Evolutionary conservation across 1,140 invertebrate genomes (phyloP).

Genomic region (Scaptodrosophila lebanonensis): DNA sequence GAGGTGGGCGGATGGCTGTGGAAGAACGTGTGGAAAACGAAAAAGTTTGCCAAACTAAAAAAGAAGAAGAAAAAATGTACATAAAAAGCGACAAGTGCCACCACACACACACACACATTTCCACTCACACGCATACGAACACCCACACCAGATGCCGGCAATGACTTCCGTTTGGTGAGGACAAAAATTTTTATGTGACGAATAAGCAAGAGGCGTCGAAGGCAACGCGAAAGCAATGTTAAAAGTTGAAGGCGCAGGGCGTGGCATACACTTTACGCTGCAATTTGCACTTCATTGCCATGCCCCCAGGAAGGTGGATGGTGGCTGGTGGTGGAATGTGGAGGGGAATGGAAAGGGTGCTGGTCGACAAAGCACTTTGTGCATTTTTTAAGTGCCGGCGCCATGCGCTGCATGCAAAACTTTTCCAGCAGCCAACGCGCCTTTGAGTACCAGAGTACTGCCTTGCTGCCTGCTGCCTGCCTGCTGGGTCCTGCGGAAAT

Average conservation of each 20-base stretch:
- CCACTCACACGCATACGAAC: too few relatives aligned
- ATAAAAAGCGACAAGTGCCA: too few relatives aligned
- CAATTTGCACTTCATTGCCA: constrained; percentile 73
- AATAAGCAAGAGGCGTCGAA: constrained; percentile 66
- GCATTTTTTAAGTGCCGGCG: constrained; percentile 66
- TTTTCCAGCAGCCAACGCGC: too few relatives aligned
- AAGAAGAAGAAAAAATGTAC: background rate
- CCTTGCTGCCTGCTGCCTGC: too few relatives aligned
- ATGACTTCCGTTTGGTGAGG: constrained; percentile 43
- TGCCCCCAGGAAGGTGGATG: constrained; percentile 14
- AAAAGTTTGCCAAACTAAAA: constrained; percentile 55
- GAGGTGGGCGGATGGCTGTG: too few relatives aligned
- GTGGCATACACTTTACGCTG: constrained; percentile 59
- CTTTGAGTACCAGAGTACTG: too few relatives aligned
- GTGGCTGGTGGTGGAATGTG: background rate
- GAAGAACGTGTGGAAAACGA: constrained; percentile 9
- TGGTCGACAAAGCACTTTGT: constrained; percentile 66
- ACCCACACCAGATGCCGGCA: too few relatives aligned
- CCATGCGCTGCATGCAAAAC: constrained; percentile 30
- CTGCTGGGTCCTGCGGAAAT: constrained; percentile 42
- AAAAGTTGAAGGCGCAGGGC: background rate
- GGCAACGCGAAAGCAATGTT: constrained; percentile 11
- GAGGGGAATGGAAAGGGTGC: constrained; percentile 23
- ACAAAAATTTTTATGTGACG: constrained; percentile 56
- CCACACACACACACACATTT: too few relatives aligned